Percentiles rank a stretch among this genome's conserved stretches.
Evolutionary conservation across 2,888 invertebrate genomes (phyloP).

Genomic region (Metacarcinus magister): DNA sequence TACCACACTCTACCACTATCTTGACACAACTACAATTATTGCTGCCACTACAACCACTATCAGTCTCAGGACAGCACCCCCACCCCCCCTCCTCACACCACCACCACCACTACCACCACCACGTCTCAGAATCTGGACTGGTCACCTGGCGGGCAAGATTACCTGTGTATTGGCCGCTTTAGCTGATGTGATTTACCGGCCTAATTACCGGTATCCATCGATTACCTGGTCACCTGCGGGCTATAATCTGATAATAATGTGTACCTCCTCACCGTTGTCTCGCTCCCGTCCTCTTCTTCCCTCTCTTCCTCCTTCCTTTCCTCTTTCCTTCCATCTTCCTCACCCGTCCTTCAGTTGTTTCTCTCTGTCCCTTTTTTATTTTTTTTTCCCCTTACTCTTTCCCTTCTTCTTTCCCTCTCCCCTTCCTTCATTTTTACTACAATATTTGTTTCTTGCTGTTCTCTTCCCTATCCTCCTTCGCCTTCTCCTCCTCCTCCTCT

Average conservation of each 20-base stretch:
- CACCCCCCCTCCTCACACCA: background rate
- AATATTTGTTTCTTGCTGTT: background rate
- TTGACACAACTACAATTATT: background rate
- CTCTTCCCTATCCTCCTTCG: background rate
- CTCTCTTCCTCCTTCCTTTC: background rate
- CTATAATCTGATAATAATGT: constrained; percentile 57
- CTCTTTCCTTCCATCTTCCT: background rate
- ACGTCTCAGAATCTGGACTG: constrained; percentile 41
- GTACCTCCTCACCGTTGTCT: background rate
- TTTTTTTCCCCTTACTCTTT: background rate
- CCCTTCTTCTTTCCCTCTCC: background rate
- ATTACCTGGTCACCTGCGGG: constrained; percentile 71
- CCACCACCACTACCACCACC: constrained; percentile 35
- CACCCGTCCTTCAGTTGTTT: background rate
- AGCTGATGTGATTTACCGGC: constrained; percentile 71
- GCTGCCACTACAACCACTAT: background rate
- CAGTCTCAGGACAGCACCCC: background rate
- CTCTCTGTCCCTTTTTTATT: background rate
- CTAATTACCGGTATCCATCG: constrained; percentile 65
- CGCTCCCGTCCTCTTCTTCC: background rate
- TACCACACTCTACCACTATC: background rate
- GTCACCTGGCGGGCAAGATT: constrained; percentile 65
- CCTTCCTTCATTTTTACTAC: background rate
- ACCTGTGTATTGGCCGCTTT: constrained; percentile 65
- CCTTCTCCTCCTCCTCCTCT: background rate